phyloP scores from a whole-genome alignment of 2,113 vertebrate species.

The Casuarius casuarius region DNA sequence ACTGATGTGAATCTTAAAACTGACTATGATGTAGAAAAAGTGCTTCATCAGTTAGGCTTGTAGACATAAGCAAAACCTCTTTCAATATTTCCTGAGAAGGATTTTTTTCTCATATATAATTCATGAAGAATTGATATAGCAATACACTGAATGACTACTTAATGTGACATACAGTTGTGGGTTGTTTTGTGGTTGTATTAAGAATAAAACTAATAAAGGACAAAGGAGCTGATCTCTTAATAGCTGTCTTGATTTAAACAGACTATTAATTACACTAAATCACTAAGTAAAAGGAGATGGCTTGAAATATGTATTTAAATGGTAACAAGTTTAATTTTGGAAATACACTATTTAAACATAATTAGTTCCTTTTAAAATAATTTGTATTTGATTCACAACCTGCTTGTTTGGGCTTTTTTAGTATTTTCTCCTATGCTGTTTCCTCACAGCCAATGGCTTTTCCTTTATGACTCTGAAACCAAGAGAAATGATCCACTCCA shows the following conservation, averaged over 20 bases:
- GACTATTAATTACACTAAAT: background rate
- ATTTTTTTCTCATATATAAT: constrained; percentile 26
- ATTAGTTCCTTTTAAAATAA: background rate
- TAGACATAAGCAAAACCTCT: background rate
- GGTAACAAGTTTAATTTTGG: background rate
- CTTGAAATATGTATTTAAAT: background rate
- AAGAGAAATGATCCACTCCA: background rate
- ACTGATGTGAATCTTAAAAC: background rate
- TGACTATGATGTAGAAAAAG: background rate
- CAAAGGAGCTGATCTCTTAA: constrained; percentile 6
- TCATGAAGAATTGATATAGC: constrained; percentile 30
- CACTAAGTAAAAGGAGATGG: background rate
- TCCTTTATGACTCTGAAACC: background rate
- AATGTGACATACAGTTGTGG: background rate
- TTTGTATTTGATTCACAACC: background rate
- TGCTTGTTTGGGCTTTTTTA: background rate
- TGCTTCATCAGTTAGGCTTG: background rate
- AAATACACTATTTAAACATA: background rate
- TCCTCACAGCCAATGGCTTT: background rate
- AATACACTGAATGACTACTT: constrained; percentile 21
- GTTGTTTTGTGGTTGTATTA: constrained; percentile 17
- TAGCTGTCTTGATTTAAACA: background rate
- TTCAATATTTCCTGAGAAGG: constrained; percentile 1
- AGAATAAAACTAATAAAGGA: constrained; percentile 28
- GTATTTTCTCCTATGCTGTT: background rate